Conservation (phyloP, 2,113 vertebrate species). For the Datnioides undecimradiatus region DNA sequence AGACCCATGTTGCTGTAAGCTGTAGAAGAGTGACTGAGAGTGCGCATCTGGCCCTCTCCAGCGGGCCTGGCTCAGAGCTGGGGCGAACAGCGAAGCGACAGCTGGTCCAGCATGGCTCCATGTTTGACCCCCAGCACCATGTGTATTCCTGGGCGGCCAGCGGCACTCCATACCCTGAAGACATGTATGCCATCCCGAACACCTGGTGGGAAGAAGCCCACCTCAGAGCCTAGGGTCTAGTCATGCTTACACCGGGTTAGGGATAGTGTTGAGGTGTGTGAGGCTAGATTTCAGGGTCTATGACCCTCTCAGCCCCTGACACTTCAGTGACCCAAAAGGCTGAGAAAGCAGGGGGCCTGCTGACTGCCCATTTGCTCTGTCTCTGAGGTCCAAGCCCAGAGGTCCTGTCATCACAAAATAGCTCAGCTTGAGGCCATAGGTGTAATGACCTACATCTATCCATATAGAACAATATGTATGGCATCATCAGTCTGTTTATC, state of each 20-base stretch:
- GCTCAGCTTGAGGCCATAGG: conserved; percentile 68
- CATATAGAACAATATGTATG: conserved; percentile 69
- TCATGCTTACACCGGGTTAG: conserved; percentile 70
- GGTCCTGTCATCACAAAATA: conserved; percentile 73
- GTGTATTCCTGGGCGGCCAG: conserved; percentile 77
- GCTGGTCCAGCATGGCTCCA: conserved; percentile 85
- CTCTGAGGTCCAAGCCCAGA: conserved; percentile 66
- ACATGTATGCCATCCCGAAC: conserved; percentile 78
- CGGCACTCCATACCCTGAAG: conserved; percentile 77
- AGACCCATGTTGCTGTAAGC: conserved; percentile 49
- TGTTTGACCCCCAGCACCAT: conserved; percentile 84
- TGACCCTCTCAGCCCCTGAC: conserved; percentile 72
- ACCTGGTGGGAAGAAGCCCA: conserved; percentile 82
- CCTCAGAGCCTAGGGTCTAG: conserved; percentile 78
- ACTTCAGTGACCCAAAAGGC: conserved; percentile 73
- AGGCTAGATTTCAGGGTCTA: conserved; percentile 66
- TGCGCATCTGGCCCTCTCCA: conserved; percentile 81
- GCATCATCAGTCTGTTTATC: conserved; percentile 66
- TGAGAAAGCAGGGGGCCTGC: conserved; percentile 73
- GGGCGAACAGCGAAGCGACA: conserved; percentile 83
- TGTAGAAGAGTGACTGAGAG: conserved; percentile 66
- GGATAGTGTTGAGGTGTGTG: conserved; percentile 60
- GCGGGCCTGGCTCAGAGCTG: conserved; percentile 72
- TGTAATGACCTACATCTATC: conserved; percentile 73
- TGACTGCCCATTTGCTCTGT: conserved; percentile 76